phyloP scores from a whole-genome alignment of 2,113 vertebrate genomes.

The Vidua macroura region DNA sequence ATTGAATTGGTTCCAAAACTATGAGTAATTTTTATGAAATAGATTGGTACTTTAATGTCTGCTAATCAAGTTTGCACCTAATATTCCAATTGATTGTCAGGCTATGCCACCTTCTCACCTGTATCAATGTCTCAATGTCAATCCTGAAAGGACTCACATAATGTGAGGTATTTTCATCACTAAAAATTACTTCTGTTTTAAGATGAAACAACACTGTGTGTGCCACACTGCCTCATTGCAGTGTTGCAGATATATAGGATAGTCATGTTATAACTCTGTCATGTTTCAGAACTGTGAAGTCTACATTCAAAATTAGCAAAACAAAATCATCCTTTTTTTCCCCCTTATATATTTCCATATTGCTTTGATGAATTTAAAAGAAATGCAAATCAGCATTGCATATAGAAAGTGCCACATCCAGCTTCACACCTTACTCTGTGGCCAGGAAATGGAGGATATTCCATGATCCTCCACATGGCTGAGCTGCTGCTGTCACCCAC shows the following conservation, averaged over 20 bases:
- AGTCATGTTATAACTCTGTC: background rate
- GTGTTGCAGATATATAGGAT: background rate
- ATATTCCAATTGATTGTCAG: background rate
- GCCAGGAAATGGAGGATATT: background rate
- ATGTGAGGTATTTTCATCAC: background rate
- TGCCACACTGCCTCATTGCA: background rate
- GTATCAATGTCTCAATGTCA: background rate
- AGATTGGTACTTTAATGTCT: background rate
- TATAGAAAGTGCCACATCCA: background rate
- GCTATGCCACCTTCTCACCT: background rate
- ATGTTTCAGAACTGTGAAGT: background rate
- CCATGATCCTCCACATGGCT: background rate
- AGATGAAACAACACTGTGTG: background rate
- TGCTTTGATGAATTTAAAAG: background rate
- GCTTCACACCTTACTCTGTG: background rate
- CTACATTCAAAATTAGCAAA: background rate
- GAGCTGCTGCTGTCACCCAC: background rate
- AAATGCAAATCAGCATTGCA: slow-evolving; percentile 11
- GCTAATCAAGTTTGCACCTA: background rate
- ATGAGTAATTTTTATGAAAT: background rate
- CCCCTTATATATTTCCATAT: background rate
- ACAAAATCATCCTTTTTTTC: background rate
- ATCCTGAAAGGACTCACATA: background rate
- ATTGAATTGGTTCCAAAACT: background rate
- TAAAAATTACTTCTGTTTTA: background rate